Evolutionary conservation across 2,888 invertebrate genomes (phyloP).

Genomic region (Poecilus cupreus): DNA sequence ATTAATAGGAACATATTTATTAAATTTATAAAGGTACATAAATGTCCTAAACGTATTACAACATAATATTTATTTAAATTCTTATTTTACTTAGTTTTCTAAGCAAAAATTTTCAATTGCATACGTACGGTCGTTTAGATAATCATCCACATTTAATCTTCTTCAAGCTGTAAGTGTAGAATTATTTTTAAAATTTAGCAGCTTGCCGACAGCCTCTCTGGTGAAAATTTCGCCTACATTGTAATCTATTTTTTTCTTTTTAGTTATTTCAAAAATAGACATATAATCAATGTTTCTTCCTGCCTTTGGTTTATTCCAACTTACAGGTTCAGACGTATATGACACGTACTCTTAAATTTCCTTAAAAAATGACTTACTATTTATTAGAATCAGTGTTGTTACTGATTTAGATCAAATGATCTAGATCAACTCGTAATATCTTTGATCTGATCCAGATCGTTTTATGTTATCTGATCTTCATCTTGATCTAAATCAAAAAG

Average conservation of each 20-base stretch:
- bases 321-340: background rate
- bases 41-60: no score
- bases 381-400: no score
- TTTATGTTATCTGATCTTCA: no score
- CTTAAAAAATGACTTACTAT: background rate
- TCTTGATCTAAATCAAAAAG: no score
- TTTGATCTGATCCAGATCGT: no score
- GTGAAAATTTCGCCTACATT: background rate
- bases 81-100: no score
- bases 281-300: background rate
- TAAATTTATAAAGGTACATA: no score
- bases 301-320: background rate
- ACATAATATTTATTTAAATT: no score
- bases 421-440: no score
- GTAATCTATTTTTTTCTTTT: background rate
- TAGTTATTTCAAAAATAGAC: background rate
- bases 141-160: background rate
- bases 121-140: background rate
- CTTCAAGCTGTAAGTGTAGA: background rate
- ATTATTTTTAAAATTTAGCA: background rate
- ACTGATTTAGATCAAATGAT: no score
- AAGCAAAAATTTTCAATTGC: no score
- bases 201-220: background rate
- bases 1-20: no score
- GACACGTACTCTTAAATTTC: background rate